Conservation (phyloP, 2,888 invertebrate species). For the Nudaria mundana region DNA sequence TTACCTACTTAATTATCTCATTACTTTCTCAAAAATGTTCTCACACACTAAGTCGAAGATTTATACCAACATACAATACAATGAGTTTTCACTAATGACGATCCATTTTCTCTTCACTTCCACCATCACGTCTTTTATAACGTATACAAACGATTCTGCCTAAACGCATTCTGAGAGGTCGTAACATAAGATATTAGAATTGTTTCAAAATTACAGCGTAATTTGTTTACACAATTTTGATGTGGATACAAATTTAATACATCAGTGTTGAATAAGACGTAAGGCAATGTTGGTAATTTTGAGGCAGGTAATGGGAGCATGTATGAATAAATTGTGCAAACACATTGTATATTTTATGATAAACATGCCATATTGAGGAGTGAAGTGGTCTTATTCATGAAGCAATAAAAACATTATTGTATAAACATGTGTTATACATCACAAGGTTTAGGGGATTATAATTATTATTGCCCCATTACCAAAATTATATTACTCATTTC, state of each 20-base stretch:
- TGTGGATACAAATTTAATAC: conserved; percentile 28
- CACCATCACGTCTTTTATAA: conserved; percentile 24
- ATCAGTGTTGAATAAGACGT: conserved; percentile 9
- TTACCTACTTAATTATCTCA: too few relatives aligned
- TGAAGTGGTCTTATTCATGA: neutral
- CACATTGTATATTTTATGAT: conserved; percentile 1
- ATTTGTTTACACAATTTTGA: conserved; percentile 27
- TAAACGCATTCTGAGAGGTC: conserved; percentile 38
- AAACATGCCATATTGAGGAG: neutral
- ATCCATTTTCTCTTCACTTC: neutral
- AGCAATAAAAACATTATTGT: neutral
- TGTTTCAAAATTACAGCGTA: conserved; percentile 35
- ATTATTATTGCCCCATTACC: too few relatives aligned
- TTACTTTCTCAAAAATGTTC: too few relatives aligned
- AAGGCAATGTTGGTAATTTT: conserved; percentile 14
- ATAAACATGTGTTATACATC: too few relatives aligned
- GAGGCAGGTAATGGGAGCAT: conserved; percentile 7
- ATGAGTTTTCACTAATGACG: too few relatives aligned
- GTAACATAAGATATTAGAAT: conserved; percentile 30
- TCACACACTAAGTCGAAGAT: too few relatives aligned
- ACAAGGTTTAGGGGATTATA: too few relatives aligned
- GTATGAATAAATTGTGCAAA: conserved; percentile 7
- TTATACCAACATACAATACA: too few relatives aligned
- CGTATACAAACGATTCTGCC: conserved; percentile 45
- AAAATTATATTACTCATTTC: too few relatives aligned